Evolutionary conservation across 2,888 invertebrate species (phyloP), one percentile per base, ranked within the genome.

Genomic region (Apamea monoglypha): DNA sequence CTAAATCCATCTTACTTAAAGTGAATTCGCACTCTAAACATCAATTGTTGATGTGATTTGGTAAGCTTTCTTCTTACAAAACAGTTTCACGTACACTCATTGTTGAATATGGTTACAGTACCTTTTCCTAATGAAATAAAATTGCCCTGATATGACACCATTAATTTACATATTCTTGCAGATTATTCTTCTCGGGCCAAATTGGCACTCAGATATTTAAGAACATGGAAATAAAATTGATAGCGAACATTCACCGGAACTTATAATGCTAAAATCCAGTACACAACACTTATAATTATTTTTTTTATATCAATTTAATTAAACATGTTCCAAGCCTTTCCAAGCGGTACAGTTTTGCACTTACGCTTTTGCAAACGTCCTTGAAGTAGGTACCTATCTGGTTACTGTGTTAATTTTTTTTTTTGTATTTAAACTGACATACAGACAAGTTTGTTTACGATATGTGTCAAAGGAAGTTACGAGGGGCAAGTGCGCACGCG

Each of bases 1-100:
- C 99, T 93, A 99, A 97, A 96, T 99, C 99, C 99, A 99, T 99
- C 90, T 91, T 94, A 90, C 61, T 66, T 50, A 29, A 68, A 53
- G 36, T 32, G n/a, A 73, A 78, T 70, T n/a, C 36, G 16, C 44
- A 47, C 76, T 71, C 47, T 50, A 59, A 50, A 44, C 63, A 68
- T 64, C 12, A 73, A 64, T 61, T 76, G 53, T 56, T 66, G 50
- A 68, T 70, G 32, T 1, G 32, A 64, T 80, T 81, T 67, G 29
- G n/a, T 69, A 44, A 36, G 40, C 76, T 79, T 86, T 88, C 82
- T 72, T 79, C 50, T 76, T 78, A 78, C 70, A 81, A 84, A 80
- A 81, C 91, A 91, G 86, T 76, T 82, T 83, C 71, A 76, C 74
- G 79, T 79, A 81, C 64, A 73, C 73, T 75, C 66, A 72, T 74